Conservation (phyloP, 2,888 invertebrate species). For the Tenthredo distinguenda region DNA sequence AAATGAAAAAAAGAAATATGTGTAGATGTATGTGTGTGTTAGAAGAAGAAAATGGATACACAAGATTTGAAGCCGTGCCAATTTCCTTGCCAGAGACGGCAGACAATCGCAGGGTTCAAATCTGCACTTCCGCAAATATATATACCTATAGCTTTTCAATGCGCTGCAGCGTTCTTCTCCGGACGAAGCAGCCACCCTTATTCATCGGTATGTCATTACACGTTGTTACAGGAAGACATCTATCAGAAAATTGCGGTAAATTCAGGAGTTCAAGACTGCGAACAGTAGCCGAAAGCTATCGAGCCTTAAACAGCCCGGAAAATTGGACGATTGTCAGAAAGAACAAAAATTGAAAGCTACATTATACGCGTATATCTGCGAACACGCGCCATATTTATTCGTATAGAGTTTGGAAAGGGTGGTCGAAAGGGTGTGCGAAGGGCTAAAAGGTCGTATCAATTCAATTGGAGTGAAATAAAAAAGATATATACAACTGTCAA, state of each 20-base stretch:
- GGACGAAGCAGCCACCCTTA: neutral
- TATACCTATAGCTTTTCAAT: neutral
- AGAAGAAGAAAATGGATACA: neutral
- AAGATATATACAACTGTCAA: slow-evolving; percentile 27
- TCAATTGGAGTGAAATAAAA: neutral
- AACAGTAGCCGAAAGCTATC: neutral
- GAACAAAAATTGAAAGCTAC: neutral
- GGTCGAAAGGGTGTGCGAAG: neutral
- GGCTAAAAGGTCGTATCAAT: slow-evolving; percentile 11
- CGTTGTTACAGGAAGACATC: neutral
- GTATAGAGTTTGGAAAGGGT: neutral
- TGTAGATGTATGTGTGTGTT: neutral
- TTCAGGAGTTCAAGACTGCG: neutral
- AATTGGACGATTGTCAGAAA: slow-evolving; percentile 21
- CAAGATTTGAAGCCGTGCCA: slow-evolving; percentile 4
- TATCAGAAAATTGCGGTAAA: neutral
- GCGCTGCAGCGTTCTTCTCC: neutral
- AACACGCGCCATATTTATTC: slow-evolving; percentile 5
- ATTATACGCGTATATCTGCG: neutral
- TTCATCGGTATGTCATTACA: neutral
- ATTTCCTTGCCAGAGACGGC: slow-evolving; percentile 9
- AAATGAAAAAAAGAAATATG: neutral
- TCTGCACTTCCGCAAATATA: neutral
- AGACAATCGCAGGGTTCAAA: slow-evolving; percentile 6
- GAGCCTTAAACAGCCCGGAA: neutral